phyloP scores from a whole-genome alignment of 1,140 invertebrate genomes.

The Ceratoteleas bidentatus region DNA sequence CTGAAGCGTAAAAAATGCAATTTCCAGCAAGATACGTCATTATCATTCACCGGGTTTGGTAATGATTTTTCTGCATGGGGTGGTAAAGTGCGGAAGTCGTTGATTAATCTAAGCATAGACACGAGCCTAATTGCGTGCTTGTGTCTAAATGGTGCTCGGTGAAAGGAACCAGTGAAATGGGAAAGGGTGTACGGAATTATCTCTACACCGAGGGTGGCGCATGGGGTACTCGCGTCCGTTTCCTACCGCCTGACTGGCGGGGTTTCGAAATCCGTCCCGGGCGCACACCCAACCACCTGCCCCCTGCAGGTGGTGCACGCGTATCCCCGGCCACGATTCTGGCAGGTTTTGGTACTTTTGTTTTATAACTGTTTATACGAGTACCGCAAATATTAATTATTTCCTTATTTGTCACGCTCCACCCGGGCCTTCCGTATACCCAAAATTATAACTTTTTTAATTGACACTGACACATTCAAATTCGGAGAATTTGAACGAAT shows the following conservation, averaged over 20 bases:
- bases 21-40: slow-evolving; percentile 23
- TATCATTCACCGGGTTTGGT: slow-evolving; percentile 20
- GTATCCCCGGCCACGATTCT: slow-evolving; percentile 68
- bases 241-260: slow-evolving; percentile 63
- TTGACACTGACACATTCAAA: background rate
- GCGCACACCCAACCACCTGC: slow-evolving; percentile 74
- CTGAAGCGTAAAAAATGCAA: slow-evolving; percentile 4
- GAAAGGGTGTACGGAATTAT: slow-evolving; percentile 54
- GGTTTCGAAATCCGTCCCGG: slow-evolving; percentile 73
- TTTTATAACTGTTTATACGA: slow-evolving; percentile 26
- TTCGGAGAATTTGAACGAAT: background rate
- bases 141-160: slow-evolving; percentile 53
- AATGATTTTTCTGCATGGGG: slow-evolving; percentile 55
- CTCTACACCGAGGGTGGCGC: slow-evolving; percentile 31
- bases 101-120: slow-evolving; percentile 65
- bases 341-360: slow-evolving; percentile 72
- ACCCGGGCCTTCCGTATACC: no score
- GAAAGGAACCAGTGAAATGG: slow-evolving; percentile 52
- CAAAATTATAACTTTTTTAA: no score
- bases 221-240: slow-evolving; percentile 53
- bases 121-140: slow-evolving; percentile 58
- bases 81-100: slow-evolving; percentile 58
- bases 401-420: background rate
- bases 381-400: slow-evolving; percentile 19
- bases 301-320: slow-evolving; percentile 75